Evolutionary conservation across 2,888 invertebrate genomes (phyloP).

Genomic region (Phyllotreta cruciferae): DNA sequence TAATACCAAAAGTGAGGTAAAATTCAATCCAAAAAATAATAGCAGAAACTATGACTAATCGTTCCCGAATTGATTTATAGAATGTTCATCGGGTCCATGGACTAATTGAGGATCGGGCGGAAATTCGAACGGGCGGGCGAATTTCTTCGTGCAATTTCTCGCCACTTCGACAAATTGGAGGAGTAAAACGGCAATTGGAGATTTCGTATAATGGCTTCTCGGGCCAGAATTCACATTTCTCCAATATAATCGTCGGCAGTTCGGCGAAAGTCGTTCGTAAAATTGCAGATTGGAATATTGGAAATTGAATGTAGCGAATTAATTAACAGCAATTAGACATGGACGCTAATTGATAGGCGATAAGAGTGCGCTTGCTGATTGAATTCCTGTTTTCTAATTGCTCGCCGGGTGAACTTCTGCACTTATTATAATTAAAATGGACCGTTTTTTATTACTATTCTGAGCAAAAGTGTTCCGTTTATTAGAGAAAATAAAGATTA

Average conservation of each 20-base stretch:
- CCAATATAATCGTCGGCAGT: constrained; percentile 26
- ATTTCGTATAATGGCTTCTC: constrained; percentile 28
- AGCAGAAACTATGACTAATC: too few species aligned
- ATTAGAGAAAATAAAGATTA: too few species aligned
- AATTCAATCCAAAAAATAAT: too few species aligned
- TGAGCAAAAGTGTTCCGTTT: too few species aligned
- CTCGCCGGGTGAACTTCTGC: too few species aligned
- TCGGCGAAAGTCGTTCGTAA: constrained; percentile 13
- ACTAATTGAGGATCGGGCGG: constrained; percentile 1
- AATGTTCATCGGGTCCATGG: not conserved
- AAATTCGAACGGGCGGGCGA: constrained; percentile 11
- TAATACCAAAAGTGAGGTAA: too few species aligned
- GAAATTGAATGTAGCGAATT: constrained; percentile 25
- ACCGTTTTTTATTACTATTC: too few species aligned
- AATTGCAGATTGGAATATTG: constrained; percentile 6
- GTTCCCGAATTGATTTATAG: not conserved
- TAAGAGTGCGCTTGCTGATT: not conserved
- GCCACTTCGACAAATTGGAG: constrained; percentile 29
- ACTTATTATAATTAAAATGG: too few species aligned
- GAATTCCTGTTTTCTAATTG: not conserved
- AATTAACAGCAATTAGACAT: constrained; percentile 18
- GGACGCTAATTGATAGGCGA: constrained; percentile 9
- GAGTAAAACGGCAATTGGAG: constrained; percentile 31
- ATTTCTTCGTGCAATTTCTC: constrained; percentile 21
- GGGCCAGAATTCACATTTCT: constrained; percentile 22